phyloP scores from a whole-genome alignment of 2,113 vertebrate genomes.

The Halichoerus grypus region DNA sequence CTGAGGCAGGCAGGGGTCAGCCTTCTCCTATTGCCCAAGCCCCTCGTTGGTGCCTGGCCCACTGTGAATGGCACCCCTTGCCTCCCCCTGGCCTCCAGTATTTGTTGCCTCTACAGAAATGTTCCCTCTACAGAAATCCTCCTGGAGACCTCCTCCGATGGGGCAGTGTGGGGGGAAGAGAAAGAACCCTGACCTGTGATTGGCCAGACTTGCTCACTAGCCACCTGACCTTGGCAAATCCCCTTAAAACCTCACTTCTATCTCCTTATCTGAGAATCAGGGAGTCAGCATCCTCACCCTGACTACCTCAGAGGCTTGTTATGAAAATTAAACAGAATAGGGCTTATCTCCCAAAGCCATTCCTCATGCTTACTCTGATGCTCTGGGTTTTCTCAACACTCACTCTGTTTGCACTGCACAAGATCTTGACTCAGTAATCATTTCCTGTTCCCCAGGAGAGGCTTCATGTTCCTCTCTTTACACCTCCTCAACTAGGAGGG shows the following conservation, averaged over 20 bases:
- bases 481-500: neutral
- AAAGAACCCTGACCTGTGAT: neutral
- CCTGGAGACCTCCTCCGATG: neutral
- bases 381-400: neutral
- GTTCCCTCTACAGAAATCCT: neutral
- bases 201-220: neutral
- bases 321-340: neutral
- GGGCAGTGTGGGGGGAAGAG: neutral
- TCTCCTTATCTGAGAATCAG: constrained; percentile 57
- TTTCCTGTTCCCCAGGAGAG: neutral
- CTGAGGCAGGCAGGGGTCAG: neutral
- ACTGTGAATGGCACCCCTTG: neutral
- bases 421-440: neutral
- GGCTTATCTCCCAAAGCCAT: neutral
- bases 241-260: neutral
- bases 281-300: neutral
- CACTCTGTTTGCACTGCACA: neutral
- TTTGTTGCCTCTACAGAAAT: neutral
- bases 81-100: neutral
- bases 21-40: neutral
- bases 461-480: neutral
- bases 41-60: neutral
- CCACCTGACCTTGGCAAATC: neutral
- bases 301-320: neutral
- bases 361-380: neutral